phyloP scores from a whole-genome alignment of 2,888 invertebrate species.

The Carabus problematicus region DNA sequence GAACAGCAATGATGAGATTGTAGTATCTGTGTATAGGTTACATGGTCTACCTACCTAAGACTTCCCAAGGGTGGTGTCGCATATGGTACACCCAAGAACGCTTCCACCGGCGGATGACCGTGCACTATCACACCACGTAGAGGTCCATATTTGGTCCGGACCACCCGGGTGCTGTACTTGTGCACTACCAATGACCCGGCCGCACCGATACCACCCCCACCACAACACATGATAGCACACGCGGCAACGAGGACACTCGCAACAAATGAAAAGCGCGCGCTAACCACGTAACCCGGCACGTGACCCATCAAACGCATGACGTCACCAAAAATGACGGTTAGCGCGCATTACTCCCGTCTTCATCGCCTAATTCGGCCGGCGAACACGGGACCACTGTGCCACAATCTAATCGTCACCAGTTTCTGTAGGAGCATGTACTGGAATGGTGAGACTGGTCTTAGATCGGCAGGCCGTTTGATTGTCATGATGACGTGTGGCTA shows the following conservation, averaged over 20 bases:
- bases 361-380: constrained; percentile 4
- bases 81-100: constrained; percentile 92
- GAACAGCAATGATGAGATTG: neutral
- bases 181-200: constrained; percentile 66
- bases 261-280: constrained; percentile 29
- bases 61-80: constrained; percentile 90
- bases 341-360: constrained; percentile 16
- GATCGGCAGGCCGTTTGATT: no score
- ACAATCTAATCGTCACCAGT: constrained; percentile 7
- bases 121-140: constrained; percentile 85
- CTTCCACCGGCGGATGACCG: constrained; percentile 84
- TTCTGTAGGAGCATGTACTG: neutral
- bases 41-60: constrained; percentile 69
- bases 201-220: constrained; percentile 45
- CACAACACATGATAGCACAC: constrained; percentile 50
- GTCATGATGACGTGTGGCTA: no score
- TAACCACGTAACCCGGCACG: constrained; percentile 43
- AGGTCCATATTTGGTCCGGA: constrained; percentile 89
- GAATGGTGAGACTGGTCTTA: no score
- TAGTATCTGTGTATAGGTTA: neutral
- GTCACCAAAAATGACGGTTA: constrained; percentile 53
- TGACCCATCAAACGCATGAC: constrained; percentile 57
- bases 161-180: constrained; percentile 82
- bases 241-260: constrained; percentile 50
- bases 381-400: neutral